These are phyloP conservation scores for Coptodon rendalli DNA, from an alignment of 2,113 vertebrate genomes.

Conservation along the genomic window DNA sequence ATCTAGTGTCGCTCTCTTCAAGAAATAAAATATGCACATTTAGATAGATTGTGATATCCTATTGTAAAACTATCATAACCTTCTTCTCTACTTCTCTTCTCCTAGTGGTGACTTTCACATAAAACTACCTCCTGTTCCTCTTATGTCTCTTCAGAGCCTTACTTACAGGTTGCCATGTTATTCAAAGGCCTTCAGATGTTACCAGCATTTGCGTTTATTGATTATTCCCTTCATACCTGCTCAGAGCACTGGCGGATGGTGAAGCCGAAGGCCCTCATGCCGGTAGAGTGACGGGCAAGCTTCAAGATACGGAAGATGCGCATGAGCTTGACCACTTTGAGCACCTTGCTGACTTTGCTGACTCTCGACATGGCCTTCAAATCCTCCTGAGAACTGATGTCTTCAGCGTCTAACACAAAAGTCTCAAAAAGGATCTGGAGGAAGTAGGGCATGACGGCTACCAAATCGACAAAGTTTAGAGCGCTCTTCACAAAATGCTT, in stretches of 20 bases:
- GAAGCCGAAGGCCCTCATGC: conserved; percentile 87
- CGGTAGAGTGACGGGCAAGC: conserved; percentile 85
- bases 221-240: conserved; percentile 66
- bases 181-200: neutral
- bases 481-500: conserved; percentile 79
- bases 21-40: neutral
- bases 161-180: neutral
- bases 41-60: neutral
- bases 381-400: conserved; percentile 72
- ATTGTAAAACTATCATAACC: neutral
- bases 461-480: conserved; percentile 83
- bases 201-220: neutral
- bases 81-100: neutral
- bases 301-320: conserved; percentile 90
- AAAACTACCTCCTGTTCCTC: neutral
- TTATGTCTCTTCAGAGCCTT: neutral
- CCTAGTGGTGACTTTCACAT: neutral
- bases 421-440: conserved; percentile 81
- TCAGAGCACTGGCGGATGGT: conserved; percentile 89
- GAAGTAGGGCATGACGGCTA: conserved; percentile 89
- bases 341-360: conserved; percentile 87
- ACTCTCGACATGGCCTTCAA: conserved; percentile 81
- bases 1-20: neutral
- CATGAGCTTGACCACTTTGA: conserved; percentile 87
- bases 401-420: conserved; percentile 71